These are phyloP conservation scores for Eulacestoma nigropectus DNA, from an alignment of 2,113 vertebrate genomes.

Conservation along the genomic window DNA sequence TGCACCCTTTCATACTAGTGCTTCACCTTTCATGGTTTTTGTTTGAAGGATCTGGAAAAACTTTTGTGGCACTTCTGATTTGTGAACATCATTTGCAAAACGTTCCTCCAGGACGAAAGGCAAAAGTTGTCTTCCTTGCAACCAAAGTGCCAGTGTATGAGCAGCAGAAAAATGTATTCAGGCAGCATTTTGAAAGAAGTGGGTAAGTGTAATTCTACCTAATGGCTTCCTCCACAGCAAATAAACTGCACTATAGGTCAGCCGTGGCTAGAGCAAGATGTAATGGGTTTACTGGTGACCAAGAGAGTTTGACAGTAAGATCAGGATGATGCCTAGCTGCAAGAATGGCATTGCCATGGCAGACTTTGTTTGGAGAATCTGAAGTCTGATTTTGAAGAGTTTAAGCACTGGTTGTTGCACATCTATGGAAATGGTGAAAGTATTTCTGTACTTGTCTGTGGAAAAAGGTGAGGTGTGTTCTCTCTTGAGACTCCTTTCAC, in stretches of 20 bases:
- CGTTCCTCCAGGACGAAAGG: conserved; percentile 11
- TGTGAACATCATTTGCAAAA: conserved; percentile 76
- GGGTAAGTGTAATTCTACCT: conserved; percentile 45
- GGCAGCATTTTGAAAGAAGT: conserved; percentile 66
- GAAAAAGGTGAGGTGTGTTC: not conserved
- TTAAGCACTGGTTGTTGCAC: not conserved
- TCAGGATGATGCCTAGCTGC: not conserved
- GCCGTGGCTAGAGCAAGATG: not conserved
- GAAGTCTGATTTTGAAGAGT: not conserved
- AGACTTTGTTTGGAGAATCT: not conserved
- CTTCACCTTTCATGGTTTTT: not conserved
- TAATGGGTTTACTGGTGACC: not conserved
- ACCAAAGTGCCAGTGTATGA: conserved; percentile 78
- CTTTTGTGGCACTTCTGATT: conserved; percentile 75
- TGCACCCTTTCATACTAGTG: not conserved
- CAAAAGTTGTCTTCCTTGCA: conserved; percentile 76
- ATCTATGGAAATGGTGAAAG: not conserved
- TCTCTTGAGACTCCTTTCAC: not conserved
- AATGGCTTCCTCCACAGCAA: not conserved
- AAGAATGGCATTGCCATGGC: not conserved
- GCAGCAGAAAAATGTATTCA: conserved; percentile 75
- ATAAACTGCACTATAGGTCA: not conserved
- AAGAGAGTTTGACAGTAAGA: not conserved
- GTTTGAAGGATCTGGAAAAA: conserved; percentile 80
- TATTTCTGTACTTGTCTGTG: not conserved